A percentile compares a stretch with the other conserved stretches of the same genome.
These are phyloP conservation scores for Otolemur garnettii DNA, from an alignment of 2,113 vertebrate genomes.

Conservation along the genomic window DNA sequence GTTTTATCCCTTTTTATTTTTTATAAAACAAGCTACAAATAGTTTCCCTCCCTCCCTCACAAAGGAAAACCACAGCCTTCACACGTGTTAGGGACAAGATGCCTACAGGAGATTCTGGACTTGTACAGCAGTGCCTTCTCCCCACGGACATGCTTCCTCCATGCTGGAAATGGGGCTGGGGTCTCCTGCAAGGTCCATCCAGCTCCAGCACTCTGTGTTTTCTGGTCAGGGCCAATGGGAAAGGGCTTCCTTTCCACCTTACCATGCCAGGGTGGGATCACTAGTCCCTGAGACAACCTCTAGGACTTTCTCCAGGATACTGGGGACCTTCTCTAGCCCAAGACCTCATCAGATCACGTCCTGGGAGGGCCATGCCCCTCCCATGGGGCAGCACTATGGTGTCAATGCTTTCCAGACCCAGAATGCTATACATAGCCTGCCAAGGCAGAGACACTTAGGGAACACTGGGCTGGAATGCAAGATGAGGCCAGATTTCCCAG, in stretches of 20 bases:
- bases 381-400: fast-evolving
- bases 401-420: not conserved
- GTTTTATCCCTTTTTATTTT: conserved; percentile 76
- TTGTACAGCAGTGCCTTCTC: not conserved
- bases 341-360: not conserved
- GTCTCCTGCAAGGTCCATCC: not conserved
- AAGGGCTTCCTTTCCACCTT: not conserved
- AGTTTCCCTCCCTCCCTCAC: conserved; percentile 48
- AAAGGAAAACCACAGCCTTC: conserved; percentile 67
- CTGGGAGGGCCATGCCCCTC: not conserved
- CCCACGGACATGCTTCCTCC: not conserved
- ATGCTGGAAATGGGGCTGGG: not conserved
- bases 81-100: not conserved
- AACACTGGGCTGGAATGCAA: not conserved
- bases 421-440: not conserved
- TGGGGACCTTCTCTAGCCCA: not conserved
- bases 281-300: not conserved
- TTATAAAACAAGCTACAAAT: conserved; percentile 79
- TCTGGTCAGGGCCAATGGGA: not conserved
- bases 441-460: not conserved
- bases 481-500: not conserved
- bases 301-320: not conserved
- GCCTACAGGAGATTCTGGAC: not conserved
- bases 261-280: not conserved
- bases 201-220: not conserved